Conservation (phyloP, 2,113 vertebrate genomes). For the Prionailurus bengalensis region DNA sequence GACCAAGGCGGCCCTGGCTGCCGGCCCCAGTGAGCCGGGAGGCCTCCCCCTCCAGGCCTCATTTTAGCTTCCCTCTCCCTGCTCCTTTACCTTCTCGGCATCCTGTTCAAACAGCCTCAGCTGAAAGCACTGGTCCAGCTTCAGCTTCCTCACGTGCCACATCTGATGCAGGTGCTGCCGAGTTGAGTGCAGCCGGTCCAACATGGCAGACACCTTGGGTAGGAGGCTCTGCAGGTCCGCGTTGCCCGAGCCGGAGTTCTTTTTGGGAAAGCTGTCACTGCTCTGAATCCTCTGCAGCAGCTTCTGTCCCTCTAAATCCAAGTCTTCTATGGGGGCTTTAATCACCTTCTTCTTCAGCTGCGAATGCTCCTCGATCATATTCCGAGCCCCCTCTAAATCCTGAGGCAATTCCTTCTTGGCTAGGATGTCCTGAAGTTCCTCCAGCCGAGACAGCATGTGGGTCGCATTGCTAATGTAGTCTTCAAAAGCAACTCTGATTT, state of each 20-base stretch:
- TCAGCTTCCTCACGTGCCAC: slow-evolving; percentile 98
- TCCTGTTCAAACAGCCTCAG: slow-evolving; percentile 98
- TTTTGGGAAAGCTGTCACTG: slow-evolving; percentile 95
- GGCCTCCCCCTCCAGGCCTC: rapidly evolving
- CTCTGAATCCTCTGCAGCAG: slow-evolving; percentile 97
- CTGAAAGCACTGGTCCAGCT: slow-evolving; percentile 99
- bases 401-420: slow-evolving; percentile 96
- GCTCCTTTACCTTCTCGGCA: slow-evolving; percentile 94
- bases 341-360: slow-evolving; percentile 97
- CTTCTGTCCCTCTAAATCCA: slow-evolving; percentile 96
- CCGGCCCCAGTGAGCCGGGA: rapidly evolving
- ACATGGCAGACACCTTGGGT: slow-evolving; percentile 95
- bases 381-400: slow-evolving; percentile 95
- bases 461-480: slow-evolving; percentile 96
- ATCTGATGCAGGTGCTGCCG: slow-evolving; percentile 99
- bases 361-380: slow-evolving; percentile 97
- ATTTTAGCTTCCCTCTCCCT: rapidly evolving
- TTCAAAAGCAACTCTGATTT: slow-evolving; percentile 96
- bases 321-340: slow-evolving; percentile 96
- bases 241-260: slow-evolving; percentile 94
- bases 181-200: slow-evolving; percentile 96
- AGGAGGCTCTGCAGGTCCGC: slow-evolving; percentile 95
- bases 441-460: slow-evolving; percentile 94
- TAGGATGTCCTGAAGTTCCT: slow-evolving; percentile 97
- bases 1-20: rapidly evolving